Evolutionary conservation across 1,140 invertebrate species (phyloP).

Genomic region (Drepana arcuata): DNA sequence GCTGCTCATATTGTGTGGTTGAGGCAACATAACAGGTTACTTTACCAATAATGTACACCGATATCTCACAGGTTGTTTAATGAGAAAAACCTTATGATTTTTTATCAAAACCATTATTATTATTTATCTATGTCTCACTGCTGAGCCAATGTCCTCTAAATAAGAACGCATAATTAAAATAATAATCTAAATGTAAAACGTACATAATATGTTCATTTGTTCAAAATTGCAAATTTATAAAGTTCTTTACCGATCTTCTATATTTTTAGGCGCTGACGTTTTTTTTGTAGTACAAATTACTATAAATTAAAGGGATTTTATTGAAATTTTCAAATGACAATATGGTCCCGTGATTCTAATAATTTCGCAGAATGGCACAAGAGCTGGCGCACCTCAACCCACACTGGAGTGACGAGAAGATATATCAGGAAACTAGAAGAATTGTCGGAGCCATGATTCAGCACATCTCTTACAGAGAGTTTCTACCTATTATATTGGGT

Average conservation of each 20-base stretch:
- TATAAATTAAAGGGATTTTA: too few species aligned
- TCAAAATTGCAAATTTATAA: not conserved
- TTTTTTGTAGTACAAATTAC: not conserved
- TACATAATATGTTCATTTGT: not conserved
- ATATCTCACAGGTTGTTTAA: not conserved
- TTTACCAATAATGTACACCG: not conserved
- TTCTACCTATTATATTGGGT: conserved; percentile 88
- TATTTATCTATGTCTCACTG: not conserved
- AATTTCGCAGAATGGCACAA: conserved; percentile 77
- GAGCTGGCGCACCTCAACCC: conserved; percentile 84
- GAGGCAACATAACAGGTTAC: conserved; percentile 86
- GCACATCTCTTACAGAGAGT: conserved; percentile 92
- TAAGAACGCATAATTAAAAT: not conserved
- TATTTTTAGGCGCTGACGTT: too few species aligned
- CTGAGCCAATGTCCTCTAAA: not conserved
- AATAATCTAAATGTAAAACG: not conserved
- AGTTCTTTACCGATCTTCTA: too few species aligned
- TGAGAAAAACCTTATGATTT: not conserved
- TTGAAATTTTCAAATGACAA: too few species aligned
- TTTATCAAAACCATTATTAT: not conserved
- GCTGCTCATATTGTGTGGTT: conserved; percentile 91
- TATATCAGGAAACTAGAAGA: conserved; percentile 89
- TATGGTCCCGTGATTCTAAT: not conserved
- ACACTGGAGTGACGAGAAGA: conserved; percentile 89
- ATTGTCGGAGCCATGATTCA: conserved; percentile 89